Base-by-base conservation (phyloP, 2,113 vertebrate genomes). In the Ceratotherium simum region DNA sequence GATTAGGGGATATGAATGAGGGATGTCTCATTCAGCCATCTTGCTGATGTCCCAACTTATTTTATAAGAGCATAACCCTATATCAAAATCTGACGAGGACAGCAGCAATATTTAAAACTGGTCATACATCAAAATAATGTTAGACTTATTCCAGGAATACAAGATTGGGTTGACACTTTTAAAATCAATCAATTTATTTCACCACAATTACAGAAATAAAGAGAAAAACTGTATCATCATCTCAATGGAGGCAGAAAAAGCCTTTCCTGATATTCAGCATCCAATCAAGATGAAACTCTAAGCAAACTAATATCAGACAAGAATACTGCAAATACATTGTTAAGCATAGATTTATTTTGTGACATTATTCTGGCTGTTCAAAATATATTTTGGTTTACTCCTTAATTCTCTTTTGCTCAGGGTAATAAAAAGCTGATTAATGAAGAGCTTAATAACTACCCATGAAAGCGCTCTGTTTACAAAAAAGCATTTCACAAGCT, bases 401-500 rank as follows among this genome's bases (percentile, higher is more conserved):
- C 81, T 79, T 93, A 93, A 96, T 93, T 95, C 48, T 91, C 21
- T 60, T 46, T 91, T 95, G n/a, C 67, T 94, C 51, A 14, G 39
- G 13, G 39, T 91, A 92, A 92, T 94, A 83, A 91, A 82, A n/a
- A 95, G 8, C 17, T 97, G 90, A 90, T 90, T 92, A 85, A 95
- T 86, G 79, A 95, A 92, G 78, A 86, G 29, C 67, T 92, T 96
- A 96, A 83, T 93, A 97, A 90, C 67, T 78, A 69, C n/a, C 78
- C 60, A 65, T 3, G 62, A 95, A 91, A 96, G 89, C 65, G 36
- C 82, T 88, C 54, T 72, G 75, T 93, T 92, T 62, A 48, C 39
- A n/a, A 48, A 70, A 94, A 84, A 79, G 13, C 42, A 76, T 81
- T 95, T 85, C 79, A 76, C 72, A 85, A 65, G 67, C 82, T 95